phyloP scores from a whole-genome alignment of 2,113 vertebrate genomes.

The Microcebus murinus region DNA sequence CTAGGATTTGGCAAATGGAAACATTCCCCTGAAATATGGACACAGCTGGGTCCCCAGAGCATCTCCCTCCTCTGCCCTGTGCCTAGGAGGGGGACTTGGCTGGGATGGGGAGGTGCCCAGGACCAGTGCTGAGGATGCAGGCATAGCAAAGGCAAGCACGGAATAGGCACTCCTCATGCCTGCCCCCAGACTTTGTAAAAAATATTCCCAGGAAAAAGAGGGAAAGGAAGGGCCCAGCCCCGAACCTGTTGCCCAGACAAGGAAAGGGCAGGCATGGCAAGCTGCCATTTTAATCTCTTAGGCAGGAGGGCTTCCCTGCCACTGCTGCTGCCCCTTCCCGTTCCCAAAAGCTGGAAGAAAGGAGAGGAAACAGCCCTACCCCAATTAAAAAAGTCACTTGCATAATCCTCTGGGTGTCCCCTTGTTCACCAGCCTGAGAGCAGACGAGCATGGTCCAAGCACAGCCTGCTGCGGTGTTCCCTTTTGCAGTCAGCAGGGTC shows the following conservation, averaged over 20 bases:
- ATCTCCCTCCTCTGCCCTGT: conserved; percentile 9
- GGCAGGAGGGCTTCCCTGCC: background rate
- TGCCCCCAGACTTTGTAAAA: conserved; percentile 55
- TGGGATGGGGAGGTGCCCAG: background rate
- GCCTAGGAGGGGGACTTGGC: background rate
- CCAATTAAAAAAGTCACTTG: conserved; percentile 52
- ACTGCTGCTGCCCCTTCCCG: background rate
- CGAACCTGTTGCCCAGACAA: conserved; percentile 44
- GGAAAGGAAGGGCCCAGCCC: conserved; percentile 59
- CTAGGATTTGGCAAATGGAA: conserved; percentile 76
- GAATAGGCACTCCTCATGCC: conserved; percentile 62
- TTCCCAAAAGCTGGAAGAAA: conserved; percentile 4
- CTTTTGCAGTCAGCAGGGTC: conserved; percentile 60
- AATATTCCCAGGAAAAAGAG: conserved; percentile 68
- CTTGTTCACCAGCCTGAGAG: conserved; percentile 42
- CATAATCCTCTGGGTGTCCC: conserved; percentile 57
- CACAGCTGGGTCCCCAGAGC: conserved; percentile 18
- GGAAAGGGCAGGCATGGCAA: conserved; percentile 38
- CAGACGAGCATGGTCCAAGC: background rate
- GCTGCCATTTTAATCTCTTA: conserved; percentile 47
- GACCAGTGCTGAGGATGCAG: conserved; percentile 15
- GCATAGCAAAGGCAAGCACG: conserved; percentile 59
- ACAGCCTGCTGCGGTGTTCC: conserved; percentile 54
- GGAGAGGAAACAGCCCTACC: conserved; percentile 11
- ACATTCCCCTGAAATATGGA: conserved; percentile 65